Evolutionary conservation across 2,113 vertebrate species (phyloP).

Genomic region (Nyctibius bracteatus): DNA sequence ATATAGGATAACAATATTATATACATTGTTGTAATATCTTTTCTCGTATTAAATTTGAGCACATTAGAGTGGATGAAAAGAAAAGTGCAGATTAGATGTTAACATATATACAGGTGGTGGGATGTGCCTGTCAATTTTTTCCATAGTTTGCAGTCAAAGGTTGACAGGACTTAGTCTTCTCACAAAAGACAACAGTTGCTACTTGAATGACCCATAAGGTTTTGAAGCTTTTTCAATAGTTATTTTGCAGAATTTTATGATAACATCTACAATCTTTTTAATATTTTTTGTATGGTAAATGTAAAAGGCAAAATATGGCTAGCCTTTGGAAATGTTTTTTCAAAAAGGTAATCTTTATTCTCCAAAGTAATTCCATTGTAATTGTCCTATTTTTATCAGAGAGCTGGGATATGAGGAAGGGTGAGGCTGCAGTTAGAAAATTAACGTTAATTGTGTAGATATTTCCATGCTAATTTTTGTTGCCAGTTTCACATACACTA

Average conservation of each 20-base stretch:
- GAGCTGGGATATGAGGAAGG: background rate
- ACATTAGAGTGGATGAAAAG: background rate
- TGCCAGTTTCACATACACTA: background rate
- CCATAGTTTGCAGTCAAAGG: background rate
- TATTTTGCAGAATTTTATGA: background rate
- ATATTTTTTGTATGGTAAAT: background rate
- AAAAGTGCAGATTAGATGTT: background rate
- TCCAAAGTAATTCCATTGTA: background rate
- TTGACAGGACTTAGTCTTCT: background rate
- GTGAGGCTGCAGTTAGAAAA: background rate
- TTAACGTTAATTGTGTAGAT: too few relatives aligned
- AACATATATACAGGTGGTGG: background rate
- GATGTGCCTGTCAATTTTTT: background rate
- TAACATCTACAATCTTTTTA: background rate
- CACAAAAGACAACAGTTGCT: background rate
- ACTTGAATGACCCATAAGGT: background rate
- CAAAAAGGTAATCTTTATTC: background rate
- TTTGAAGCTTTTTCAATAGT: background rate
- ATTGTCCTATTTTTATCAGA: background rate
- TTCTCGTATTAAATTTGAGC: background rate
- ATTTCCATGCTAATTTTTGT: background rate
- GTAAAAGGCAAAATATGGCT: background rate
- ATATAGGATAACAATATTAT: background rate
- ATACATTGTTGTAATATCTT: background rate
- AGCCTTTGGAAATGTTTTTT: background rate